Evolutionary conservation across 2,797 vertebrate species (phyloP).

Genomic region (Picus viridis): DNA sequence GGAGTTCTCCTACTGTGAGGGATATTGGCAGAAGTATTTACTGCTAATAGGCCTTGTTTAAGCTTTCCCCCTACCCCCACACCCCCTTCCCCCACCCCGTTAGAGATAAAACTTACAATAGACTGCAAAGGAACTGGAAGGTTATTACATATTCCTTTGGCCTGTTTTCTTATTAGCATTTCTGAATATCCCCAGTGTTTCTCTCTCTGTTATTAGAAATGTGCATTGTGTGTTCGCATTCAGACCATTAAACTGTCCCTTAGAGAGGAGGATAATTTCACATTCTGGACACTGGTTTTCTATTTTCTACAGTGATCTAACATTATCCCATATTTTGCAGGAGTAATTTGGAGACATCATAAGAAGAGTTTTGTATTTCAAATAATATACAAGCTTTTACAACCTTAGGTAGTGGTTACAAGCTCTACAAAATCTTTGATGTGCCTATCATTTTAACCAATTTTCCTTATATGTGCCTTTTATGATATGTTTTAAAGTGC

Average conservation of each 20-base stretch:
- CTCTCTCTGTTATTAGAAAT: conserved; percentile 10
- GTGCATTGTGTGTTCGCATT: not conserved
- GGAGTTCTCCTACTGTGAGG: conserved; percentile 79
- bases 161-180: conserved; percentile 65
- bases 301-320: conserved; percentile 43
- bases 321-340: conserved; percentile 32
- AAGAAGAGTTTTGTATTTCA: conserved; percentile 48
- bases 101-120: conserved; percentile 67
- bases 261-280: conserved; percentile 31
- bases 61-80: conserved; percentile 54
- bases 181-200: conserved; percentile 51
- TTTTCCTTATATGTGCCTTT: conserved; percentile 63
- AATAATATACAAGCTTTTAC: conserved; percentile 35
- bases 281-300: conserved; percentile 6
- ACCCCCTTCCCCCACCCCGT: conserved; percentile 56
- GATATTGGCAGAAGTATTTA: conserved; percentile 82
- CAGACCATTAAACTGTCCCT: conserved; percentile 31
- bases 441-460: conserved; percentile 51
- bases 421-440: conserved; percentile 63
- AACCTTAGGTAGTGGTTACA: conserved; percentile 31
- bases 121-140: conserved; percentile 38
- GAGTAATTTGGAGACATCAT: conserved; percentile 59
- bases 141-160: conserved; percentile 52
- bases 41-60: conserved; percentile 83
- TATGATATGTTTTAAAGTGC: conserved; percentile 59